These are phyloP conservation scores for Danio choprae DNA, from an alignment of 2,797 vertebrate species.

Conservation along the genomic window DNA sequence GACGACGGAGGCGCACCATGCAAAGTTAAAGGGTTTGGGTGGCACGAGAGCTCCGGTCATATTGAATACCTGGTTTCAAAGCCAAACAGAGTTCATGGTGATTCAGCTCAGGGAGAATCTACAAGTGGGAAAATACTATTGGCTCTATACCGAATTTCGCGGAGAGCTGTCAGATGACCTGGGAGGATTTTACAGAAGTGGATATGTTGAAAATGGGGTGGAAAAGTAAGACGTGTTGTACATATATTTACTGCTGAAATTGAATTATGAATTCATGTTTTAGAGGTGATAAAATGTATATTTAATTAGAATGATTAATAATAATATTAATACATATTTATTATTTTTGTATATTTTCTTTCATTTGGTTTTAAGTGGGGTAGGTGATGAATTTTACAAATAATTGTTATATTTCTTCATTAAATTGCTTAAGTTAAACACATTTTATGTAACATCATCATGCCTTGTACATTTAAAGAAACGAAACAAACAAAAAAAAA, in stretches of 20 bases:
- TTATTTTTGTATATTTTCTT: no score
- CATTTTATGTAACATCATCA: not conserved
- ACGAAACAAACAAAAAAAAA: no score
- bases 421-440: no score
- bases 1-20: accelerated
- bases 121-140: conserved; percentile 66
- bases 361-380: no score
- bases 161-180: conserved; percentile 90
- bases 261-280: no score
- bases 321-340: no score
- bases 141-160: conserved; percentile 74
- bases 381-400: not conserved
- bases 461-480: not conserved
- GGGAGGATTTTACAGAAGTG: conserved; percentile 91
- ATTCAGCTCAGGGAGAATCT: conserved; percentile 73
- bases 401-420: not conserved
- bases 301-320: no score
- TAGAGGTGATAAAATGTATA: no score
- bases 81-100: conserved; percentile 84
- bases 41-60: conserved; percentile 46
- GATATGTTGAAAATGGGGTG: conserved; percentile 74
- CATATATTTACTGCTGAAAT: not conserved
- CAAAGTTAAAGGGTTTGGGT: conserved; percentile 41
- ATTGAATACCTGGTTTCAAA: conserved; percentile 69
- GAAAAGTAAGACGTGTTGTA: conserved; percentile 75